phyloP scores from a whole-genome alignment of 1,140 invertebrate genomes.

The Lethrus apterus region DNA sequence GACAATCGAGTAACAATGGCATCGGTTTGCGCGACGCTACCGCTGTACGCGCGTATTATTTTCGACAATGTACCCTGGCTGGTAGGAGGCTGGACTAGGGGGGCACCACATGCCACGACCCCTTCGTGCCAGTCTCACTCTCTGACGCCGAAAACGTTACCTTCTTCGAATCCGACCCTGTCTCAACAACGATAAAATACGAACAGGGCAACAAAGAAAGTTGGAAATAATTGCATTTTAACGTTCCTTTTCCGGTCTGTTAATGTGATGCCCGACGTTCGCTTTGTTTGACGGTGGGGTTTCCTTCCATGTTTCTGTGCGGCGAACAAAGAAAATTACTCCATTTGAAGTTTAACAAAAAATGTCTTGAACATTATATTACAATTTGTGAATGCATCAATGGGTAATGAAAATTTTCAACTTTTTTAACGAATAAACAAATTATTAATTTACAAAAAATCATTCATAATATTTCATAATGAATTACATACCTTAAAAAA shows the following conservation, averaged over 20 bases:
- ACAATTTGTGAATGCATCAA: too few relatives aligned
- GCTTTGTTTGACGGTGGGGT: conserved; percentile 3
- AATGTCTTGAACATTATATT: too few relatives aligned
- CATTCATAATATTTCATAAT: too few relatives aligned
- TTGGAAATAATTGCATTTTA: conserved; percentile 39
- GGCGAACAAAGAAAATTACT: too few relatives aligned
- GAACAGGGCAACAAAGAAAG: conserved; percentile 16
- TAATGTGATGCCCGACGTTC: conserved; percentile 34
- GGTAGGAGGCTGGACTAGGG: conserved; percentile 32
- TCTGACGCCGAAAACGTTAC: too few relatives aligned
- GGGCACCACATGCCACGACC: conserved; percentile 33
- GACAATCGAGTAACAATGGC: conserved; percentile 22
- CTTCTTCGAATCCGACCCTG: too few relatives aligned
- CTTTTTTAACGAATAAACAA: too few relatives aligned
- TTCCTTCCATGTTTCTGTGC: too few relatives aligned
- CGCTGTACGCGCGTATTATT: conserved; percentile 27
- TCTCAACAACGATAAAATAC: conserved; percentile 5
- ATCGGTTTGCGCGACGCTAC: conserved; percentile 24
- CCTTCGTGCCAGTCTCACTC: conserved; percentile 24
- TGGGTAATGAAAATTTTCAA: too few relatives aligned
- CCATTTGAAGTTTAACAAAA: too few relatives aligned
- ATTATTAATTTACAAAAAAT: too few relatives aligned
- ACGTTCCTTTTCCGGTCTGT: conserved; percentile 38
- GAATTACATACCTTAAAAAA: too few relatives aligned
- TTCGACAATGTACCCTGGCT: conserved; percentile 38